These are phyloP conservation scores for Willisornis vidua DNA, from an alignment of 2,113 vertebrate species.

Conservation along the genomic window DNA sequence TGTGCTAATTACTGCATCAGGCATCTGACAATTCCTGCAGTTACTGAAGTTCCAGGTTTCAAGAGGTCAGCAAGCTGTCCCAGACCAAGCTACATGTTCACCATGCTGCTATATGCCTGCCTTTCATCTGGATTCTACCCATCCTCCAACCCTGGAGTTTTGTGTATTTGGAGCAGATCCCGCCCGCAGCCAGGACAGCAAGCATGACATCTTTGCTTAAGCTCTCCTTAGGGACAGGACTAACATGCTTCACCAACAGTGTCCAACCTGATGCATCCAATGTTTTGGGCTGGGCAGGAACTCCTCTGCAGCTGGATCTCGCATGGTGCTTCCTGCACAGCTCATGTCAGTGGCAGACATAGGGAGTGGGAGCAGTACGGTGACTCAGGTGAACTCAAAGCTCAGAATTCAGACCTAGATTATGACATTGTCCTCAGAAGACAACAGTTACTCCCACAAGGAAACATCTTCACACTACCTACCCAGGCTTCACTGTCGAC, in stretches of 20 bases:
- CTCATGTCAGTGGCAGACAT: not conserved
- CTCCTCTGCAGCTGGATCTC: not conserved
- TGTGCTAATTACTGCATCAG: not conserved
- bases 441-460: not conserved
- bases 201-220: rapidly evolving
- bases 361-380: rapidly evolving
- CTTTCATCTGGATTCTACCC: rapidly evolving
- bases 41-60: not conserved
- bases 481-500: not conserved
- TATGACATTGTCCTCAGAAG: not conserved
- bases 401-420: not conserved
- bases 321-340: rapidly evolving
- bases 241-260: not conserved
- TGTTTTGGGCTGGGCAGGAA: not conserved
- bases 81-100: rapidly evolving
- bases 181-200: not conserved
- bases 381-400: not conserved
- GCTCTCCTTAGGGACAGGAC: not conserved
- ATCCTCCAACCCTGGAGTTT: not conserved
- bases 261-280: not conserved
- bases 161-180: rapidly evolving
- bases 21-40: not conserved
- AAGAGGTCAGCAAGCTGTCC: not conserved
- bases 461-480: not conserved
- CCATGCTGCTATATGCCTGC: rapidly evolving